A percentile compares a stretch with the other conserved stretches of the same genome.
phyloP scores from a whole-genome alignment of 30 jellyfish, hydroid and myxozoan genomes.

The Catostylus mosaicus region DNA sequence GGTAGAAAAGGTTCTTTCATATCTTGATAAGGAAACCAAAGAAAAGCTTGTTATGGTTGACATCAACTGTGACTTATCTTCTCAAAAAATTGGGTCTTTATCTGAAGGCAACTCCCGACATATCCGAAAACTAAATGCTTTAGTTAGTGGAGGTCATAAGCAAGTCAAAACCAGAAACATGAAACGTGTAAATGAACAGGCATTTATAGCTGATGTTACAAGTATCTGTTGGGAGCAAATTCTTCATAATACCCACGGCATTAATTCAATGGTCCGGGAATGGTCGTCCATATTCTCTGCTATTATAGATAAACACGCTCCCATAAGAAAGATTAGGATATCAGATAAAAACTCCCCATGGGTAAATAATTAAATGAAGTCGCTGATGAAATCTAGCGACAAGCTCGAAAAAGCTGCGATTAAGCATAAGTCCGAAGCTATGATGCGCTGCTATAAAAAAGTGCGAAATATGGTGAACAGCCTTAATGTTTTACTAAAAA shows the following conservation, averaged over 20 bases:
- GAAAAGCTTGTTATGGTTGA: neutral
- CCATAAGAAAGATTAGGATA: neutral
- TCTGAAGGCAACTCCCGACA: neutral
- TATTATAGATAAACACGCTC: neutral
- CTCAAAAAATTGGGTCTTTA: neutral
- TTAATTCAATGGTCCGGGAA: neutral
- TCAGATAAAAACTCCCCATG: slow-evolving; percentile 3
- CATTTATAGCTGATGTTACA: neutral
- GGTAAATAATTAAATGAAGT: slow-evolving; percentile 6
- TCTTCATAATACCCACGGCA: neutral
- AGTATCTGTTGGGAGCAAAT: neutral
- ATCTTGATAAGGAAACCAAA: neutral
- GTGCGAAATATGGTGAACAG: slow-evolving; percentile 11
- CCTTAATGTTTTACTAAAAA: neutral
- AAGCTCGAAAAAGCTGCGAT: slow-evolving; percentile 10
- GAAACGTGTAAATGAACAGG: too few species aligned
- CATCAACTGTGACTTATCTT: neutral
- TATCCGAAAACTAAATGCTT: neutral
- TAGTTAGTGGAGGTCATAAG: neutral
- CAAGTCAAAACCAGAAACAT: neutral
- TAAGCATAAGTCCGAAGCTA: slow-evolving; percentile 3
- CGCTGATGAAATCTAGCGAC: slow-evolving; percentile 4
- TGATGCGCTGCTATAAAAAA: too few species aligned
- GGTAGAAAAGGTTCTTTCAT: neutral
- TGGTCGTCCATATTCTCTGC: too few species aligned